Conservation (phyloP, 2,797 vertebrate species). For the Neoniphon sammara region DNA sequence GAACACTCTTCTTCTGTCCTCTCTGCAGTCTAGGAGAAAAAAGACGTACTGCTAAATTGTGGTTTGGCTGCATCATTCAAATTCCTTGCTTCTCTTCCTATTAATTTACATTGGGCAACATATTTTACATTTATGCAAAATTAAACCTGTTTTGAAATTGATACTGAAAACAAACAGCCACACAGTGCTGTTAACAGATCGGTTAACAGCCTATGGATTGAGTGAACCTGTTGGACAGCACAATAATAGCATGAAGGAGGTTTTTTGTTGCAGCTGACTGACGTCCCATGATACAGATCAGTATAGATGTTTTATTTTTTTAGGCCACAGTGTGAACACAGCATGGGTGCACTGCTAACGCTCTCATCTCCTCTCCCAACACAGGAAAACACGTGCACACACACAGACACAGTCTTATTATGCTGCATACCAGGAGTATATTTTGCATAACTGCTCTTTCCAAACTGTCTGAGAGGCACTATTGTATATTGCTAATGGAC, state of each 20-base stretch:
- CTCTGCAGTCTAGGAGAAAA: not conserved
- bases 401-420: slow-evolving; percentile 1
- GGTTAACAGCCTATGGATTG: too few species aligned
- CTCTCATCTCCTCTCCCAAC: not conserved
- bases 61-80: not conserved
- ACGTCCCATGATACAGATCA: too few species aligned
- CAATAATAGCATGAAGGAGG: too few species aligned
- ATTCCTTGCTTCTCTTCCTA: not conserved
- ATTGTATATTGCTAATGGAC: slow-evolving; percentile 50
- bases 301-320: too few species aligned
- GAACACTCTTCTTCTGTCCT: not conserved
- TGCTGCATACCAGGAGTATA: not conserved
- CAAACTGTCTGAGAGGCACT: slow-evolving; percentile 36
- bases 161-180: slow-evolving; percentile 3
- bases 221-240: too few species aligned
- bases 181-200: too few species aligned
- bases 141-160: not conserved
- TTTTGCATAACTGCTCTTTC: slow-evolving; percentile 38
- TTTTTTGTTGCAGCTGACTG: too few species aligned
- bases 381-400: not conserved
- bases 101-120: not conserved
- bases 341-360: not conserved
- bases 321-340: too few species aligned
- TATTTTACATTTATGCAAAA: slow-evolving; percentile 3
- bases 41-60: not conserved